Percentiles rank a stretch among this genome's conserved stretches.
Evolutionary conservation across 2,888 invertebrate species (phyloP).

Genomic region (Drosophila diplacantha): DNA sequence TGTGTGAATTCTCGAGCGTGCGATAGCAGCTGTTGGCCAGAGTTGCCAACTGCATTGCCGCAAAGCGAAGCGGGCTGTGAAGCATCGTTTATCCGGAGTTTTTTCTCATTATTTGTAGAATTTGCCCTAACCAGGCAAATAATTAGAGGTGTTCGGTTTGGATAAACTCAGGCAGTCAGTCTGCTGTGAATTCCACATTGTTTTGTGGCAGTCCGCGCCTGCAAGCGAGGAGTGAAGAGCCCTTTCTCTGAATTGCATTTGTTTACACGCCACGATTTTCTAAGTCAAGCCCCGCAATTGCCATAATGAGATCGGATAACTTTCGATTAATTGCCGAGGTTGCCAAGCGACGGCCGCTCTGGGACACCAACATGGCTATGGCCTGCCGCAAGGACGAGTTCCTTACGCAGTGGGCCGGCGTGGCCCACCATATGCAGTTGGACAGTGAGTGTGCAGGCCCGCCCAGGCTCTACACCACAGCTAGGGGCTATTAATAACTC

Average conservation of each 20-base stretch:
- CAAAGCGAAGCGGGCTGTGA: slow-evolving; percentile 1
- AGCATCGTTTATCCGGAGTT: neutral
- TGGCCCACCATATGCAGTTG: slow-evolving; percentile 42
- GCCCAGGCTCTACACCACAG: neutral
- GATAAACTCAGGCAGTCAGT: neutral
- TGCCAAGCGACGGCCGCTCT: slow-evolving; percentile 44
- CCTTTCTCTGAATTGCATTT: slow-evolving; percentile 9
- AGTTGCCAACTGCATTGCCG: neutral
- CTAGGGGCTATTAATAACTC: slow-evolving; percentile 9
- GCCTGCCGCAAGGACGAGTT: slow-evolving; percentile 40
- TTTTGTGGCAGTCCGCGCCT: slow-evolving; percentile 1
- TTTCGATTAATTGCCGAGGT: slow-evolving; percentile 55
- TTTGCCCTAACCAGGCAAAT: neutral
- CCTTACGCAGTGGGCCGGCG: slow-evolving; percentile 43
- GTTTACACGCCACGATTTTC: slow-evolving; percentile 46
- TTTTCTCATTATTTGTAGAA: neutral
- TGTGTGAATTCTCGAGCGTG: neutral
- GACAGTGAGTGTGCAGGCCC: slow-evolving; percentile 39
- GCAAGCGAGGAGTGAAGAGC: neutral
- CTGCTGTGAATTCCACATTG: neutral
- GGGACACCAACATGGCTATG: slow-evolving; percentile 56
- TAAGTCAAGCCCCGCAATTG: neutral
- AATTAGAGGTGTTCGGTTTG: neutral
- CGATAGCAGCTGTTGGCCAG: slow-evolving; percentile 35
- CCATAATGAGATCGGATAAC: slow-evolving; percentile 47